phyloP scores from a whole-genome alignment of 2,113 vertebrate species.

The Promerops cafer region DNA sequence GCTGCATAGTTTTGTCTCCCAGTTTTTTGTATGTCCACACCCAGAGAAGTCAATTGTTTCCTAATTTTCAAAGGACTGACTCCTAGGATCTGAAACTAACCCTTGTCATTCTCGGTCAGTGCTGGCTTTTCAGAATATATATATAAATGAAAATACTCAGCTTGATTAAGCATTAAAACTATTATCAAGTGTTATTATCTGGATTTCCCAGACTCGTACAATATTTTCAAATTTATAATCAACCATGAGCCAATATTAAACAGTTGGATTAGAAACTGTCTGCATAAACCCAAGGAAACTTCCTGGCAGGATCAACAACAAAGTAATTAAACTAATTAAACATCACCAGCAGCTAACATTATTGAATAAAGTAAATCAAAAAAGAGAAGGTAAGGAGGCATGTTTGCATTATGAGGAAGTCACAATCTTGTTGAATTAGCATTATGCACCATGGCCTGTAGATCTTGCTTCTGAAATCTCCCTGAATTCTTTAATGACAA shows the following conservation, averaged over 20 bases:
- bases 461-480: background rate
- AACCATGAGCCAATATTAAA: background rate
- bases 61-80: background rate
- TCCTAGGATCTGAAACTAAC: background rate
- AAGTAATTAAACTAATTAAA: conserved; percentile 27
- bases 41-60: background rate
- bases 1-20: background rate
- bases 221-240: background rate
- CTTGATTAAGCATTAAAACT: background rate
- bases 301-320: background rate
- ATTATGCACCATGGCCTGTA: background rate
- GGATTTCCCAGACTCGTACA: background rate
- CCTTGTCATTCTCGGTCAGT: background rate
- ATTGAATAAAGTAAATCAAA: background rate
- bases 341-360: background rate
- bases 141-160: background rate
- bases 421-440: background rate
- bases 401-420: background rate
- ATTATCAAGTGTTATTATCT: background rate
- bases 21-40: background rate
- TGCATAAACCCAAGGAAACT: background rate
- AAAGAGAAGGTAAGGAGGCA: background rate
- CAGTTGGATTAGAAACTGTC: background rate
- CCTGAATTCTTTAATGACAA: background rate
- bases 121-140: background rate